These are phyloP conservation scores for Arctocebus calabarensis DNA, from an alignment of 2,797 vertebrate species.

Conservation along the genomic window DNA sequence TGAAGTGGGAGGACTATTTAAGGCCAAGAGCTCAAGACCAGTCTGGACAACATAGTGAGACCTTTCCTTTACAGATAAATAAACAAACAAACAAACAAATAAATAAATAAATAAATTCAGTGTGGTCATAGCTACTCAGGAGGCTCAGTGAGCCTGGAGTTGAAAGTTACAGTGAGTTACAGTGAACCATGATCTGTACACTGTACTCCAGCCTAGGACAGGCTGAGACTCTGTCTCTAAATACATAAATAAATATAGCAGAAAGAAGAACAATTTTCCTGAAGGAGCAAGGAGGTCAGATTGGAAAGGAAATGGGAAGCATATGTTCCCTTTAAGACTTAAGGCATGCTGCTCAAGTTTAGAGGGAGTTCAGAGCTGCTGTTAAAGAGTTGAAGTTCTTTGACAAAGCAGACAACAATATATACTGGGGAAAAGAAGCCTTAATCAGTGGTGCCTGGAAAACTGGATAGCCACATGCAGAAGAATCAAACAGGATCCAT, in stretches of 20 bases:
- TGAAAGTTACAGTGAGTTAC: background rate
- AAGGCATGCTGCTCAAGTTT: background rate
- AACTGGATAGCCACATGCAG: background rate
- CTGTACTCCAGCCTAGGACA: background rate
- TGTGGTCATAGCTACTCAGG: too few species aligned
- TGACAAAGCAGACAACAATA: background rate
- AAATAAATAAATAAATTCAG: too few species aligned
- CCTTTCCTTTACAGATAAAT: background rate
- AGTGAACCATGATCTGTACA: background rate
- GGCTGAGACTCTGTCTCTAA: background rate
- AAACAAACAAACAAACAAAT: background rate
- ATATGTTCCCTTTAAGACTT: background rate
- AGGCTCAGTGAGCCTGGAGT: background rate
- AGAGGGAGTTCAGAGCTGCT: background rate
- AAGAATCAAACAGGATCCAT: background rate
- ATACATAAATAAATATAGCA: background rate
- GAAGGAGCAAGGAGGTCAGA: background rate
- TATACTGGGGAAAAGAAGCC: background rate
- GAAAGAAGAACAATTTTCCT: background rate
- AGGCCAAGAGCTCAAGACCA: background rate
- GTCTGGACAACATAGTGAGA: background rate
- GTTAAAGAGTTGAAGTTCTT: background rate
- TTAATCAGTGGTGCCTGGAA: background rate
- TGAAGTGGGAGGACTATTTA: background rate
- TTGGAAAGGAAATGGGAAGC: background rate